Evolutionary conservation across 2,888 invertebrate genomes (phyloP), one percentile per base, ranked within the genome.

Genomic region (Acanthoscelides obtectus): DNA sequence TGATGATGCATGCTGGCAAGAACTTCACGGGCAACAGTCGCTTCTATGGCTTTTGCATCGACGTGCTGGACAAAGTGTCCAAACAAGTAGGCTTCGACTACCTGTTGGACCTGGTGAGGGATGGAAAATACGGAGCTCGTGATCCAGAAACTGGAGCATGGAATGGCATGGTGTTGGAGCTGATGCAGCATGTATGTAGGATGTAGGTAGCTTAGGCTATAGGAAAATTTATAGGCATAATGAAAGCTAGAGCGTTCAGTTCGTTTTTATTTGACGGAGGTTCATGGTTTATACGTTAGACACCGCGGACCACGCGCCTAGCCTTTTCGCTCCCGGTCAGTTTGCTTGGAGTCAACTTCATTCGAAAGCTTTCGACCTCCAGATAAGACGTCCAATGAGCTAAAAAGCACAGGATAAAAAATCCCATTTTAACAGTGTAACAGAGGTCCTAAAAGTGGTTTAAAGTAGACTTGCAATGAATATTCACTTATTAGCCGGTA

Each of bases 1-100:
- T 93, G 76, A 92, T 92, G 92, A 90, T 92, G 89, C 90, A 89
- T 81, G 87, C 87, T 76, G 89, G 88, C 74, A 91, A 90, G 84
- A 92, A 91, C 82, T 89, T 89, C 83, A 91, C 90, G 17, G 92
- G 92, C 67, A 94, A 94, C 83, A 89, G 89, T 76, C 88, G 92
- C 72, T 94, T 92, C 86, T 93, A 91, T 84, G 94, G 94, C 70
- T 94, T 93, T 85, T 93, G 93, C 85, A 91, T 94, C 75, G 94
- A 94, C 83, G 87, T 94, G 67, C 87, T 93, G 79, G 89, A 91
- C 80, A 87, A 88, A 72, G 88, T 93, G 77, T 89, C 92, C 1
- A 88, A 88, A 76, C 88, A 90, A 80, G 89, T 92, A 64, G 92
- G 92, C 68, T 93, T 93, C 84, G 89, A 91, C 78, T 93, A 92